These are phyloP conservation scores for Acridotheres tristis DNA, from an alignment of 2,797 vertebrate genomes.

Conservation along the genomic window DNA sequence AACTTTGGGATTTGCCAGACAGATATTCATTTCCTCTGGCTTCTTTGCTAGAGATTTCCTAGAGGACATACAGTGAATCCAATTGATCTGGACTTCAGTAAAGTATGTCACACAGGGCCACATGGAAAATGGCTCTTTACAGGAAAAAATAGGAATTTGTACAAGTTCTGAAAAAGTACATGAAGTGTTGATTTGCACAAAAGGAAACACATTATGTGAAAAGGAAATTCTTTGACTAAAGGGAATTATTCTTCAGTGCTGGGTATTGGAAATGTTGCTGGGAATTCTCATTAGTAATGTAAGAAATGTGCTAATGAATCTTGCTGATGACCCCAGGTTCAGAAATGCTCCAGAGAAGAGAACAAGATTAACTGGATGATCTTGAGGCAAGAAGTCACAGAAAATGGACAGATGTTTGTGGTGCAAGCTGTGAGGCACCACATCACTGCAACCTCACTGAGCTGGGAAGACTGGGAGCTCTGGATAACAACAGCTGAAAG, in stretches of 20 bases:
- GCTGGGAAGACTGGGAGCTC: background rate
- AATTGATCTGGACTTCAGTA: conserved; percentile 11
- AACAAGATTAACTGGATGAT: background rate
- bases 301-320: background rate
- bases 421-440: background rate
- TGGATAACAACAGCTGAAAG: background rate
- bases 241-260: background rate
- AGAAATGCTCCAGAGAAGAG: background rate
- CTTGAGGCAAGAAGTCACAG: background rate
- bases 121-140: background rate
- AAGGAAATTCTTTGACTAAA: conserved; percentile 39
- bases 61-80: conserved; percentile 18
- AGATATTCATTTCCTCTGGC: conserved; percentile 27
- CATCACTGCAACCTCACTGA: background rate
- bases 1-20: conserved; percentile 23
- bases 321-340: background rate
- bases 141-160: conserved; percentile 11
- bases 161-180: background rate
- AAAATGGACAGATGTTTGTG: background rate
- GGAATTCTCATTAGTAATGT: background rate
- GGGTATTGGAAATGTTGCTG: background rate
- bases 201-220: conserved; percentile 23
- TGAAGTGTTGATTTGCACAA: conserved; percentile 16
- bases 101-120: background rate
- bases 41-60: conserved; percentile 38